Percentiles rank a stretch among this genome's conserved stretches.
Conservation (phyloP, 2,797 vertebrate species). For the Thripadectes ignobilis region DNA sequence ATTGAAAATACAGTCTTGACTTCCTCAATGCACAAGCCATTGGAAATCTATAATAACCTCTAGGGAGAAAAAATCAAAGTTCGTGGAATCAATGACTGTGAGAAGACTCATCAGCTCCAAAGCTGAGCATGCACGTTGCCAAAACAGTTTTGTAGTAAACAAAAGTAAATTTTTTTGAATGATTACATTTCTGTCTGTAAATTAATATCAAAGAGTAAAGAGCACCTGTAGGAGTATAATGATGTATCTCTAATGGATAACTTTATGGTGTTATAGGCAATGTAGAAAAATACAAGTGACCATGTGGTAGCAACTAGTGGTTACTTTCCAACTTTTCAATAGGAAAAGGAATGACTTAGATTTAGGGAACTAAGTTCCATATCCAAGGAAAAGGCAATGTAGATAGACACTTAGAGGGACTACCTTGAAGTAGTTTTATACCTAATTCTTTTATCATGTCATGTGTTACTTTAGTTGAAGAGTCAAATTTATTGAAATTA, state of each 20-base stretch:
- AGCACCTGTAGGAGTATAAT: background rate
- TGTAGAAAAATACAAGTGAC: background rate
- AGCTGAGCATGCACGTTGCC: background rate
- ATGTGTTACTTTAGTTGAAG: background rate
- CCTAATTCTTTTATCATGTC: background rate
- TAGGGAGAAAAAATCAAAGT: slow-evolving; percentile 7
- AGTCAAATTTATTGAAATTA: background rate
- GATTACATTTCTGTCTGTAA: background rate
- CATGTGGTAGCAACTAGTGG: background rate
- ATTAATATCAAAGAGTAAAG: background rate
- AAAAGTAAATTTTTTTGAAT: background rate
- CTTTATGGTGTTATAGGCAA: background rate
- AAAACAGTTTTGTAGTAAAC: background rate
- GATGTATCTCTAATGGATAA: background rate
- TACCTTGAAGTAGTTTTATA: background rate
- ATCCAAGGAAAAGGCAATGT: background rate
- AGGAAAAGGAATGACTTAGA: background rate
- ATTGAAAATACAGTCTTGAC: slow-evolving; percentile 18
- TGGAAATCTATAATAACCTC: slow-evolving; percentile 22
- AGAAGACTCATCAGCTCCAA: slow-evolving; percentile 1
- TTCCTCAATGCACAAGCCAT: background rate
- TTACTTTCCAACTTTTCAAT: background rate
- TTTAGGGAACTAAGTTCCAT: background rate
- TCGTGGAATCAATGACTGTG: background rate
- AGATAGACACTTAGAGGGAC: background rate